Evolutionary conservation across 2,113 vertebrate genomes (phyloP).

Genomic region (Strigops habroptila): DNA sequence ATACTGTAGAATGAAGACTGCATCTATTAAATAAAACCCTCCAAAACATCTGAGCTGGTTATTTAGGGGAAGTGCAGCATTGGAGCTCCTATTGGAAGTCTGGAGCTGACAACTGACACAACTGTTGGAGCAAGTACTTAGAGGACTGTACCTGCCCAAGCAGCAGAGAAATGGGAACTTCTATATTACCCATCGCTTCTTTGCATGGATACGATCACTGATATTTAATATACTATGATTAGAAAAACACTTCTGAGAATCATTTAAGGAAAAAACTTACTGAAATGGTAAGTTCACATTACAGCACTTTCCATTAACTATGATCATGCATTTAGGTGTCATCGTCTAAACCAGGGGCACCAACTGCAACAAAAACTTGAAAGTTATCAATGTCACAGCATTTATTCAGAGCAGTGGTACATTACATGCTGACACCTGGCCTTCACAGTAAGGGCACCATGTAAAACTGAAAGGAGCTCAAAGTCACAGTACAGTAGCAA

Average conservation of each 20-base stretch:
- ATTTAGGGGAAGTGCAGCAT: background rate
- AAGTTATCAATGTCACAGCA: accelerated
- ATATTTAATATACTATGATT: accelerated
- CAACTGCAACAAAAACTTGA: background rate
- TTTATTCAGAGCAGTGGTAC: background rate
- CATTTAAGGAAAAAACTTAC: background rate
- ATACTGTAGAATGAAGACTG: background rate
- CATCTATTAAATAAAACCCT: background rate
- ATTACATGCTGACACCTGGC: accelerated
- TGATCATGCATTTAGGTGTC: background rate
- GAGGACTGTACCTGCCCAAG: background rate
- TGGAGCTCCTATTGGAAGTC: background rate
- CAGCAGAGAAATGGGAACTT: background rate
- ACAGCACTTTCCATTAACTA: background rate
- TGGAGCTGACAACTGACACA: background rate
- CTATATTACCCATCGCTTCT: background rate
- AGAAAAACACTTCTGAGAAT: background rate
- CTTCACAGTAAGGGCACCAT: background rate
- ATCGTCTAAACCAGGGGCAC: background rate
- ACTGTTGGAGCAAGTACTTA: background rate
- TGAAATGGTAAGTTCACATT: background rate
- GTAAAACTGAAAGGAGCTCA: background rate
- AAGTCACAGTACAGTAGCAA: background rate
- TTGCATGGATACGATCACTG: background rate
- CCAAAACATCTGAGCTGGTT: background rate